Evolutionary conservation across 2,888 invertebrate genomes (phyloP).

Genomic region (Scaptomyza parva): DNA sequence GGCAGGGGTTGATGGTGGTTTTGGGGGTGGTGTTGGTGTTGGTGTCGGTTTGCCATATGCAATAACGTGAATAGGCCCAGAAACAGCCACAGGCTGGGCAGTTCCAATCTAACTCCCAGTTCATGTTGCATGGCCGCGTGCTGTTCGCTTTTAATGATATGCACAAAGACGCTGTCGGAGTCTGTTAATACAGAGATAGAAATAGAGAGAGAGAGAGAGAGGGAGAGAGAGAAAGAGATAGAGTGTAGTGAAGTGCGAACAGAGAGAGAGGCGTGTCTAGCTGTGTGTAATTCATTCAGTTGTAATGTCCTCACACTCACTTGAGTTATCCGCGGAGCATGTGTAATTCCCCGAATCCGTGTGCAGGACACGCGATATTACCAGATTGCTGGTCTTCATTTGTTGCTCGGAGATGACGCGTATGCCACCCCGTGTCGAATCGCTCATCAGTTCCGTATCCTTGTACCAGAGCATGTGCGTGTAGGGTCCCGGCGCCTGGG

Average conservation of each 20-base stretch:
- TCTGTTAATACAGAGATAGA: constrained; percentile 86
- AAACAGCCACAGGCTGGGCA: constrained; percentile 75
- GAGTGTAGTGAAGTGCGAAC: not conserved
- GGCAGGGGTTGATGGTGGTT: constrained; percentile 23
- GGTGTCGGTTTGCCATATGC: constrained; percentile 34
- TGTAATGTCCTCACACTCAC: constrained; percentile 84
- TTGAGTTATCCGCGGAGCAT: constrained; percentile 93
- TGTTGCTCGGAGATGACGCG: constrained; percentile 94
- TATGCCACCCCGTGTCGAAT: constrained; percentile 93
- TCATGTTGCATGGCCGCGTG: constrained; percentile 88
- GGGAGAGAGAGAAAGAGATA: constrained; percentile 20
- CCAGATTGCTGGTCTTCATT: constrained; percentile 92
- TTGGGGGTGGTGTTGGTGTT: constrained; percentile 10
- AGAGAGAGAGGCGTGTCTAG: not conserved
- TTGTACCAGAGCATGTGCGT: constrained; percentile 94
- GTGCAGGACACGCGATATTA: constrained; percentile 89
- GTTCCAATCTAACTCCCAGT: constrained; percentile 77
- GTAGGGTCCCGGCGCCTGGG: constrained; percentile 88
- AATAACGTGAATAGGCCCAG: constrained; percentile 70
- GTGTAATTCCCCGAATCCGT: constrained; percentile 93
- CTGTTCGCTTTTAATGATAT: constrained; percentile 91
- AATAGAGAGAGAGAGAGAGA: constrained; percentile 48
- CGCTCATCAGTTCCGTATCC: constrained; percentile 92
- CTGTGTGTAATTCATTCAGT: constrained; percentile 11
- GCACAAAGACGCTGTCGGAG: constrained; percentile 92